Percentiles rank a stretch among this genome's conserved stretches.
Conservation (phyloP, 2,888 invertebrate species). For the Hemistola chrysoprasaria region DNA sequence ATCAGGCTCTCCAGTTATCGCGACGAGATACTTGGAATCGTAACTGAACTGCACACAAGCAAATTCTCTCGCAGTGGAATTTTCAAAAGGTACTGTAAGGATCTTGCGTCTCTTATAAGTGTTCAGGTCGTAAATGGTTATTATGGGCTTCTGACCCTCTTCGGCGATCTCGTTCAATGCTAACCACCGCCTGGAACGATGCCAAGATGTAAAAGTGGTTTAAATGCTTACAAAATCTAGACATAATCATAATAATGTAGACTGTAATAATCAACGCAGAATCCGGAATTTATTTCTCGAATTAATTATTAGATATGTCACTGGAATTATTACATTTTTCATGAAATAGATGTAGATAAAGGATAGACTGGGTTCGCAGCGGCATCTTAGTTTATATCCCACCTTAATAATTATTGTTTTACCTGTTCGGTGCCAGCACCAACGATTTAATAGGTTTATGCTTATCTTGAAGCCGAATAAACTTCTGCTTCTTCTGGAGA, state of each 20-base stretch:
- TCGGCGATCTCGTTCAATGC: slow-evolving; percentile 84
- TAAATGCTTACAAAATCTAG: not conserved
- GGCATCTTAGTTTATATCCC: too few relatives aligned
- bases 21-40: slow-evolving; percentile 90
- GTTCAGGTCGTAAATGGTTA: slow-evolving; percentile 87
- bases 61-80: slow-evolving; percentile 84
- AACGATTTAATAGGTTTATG: slow-evolving; percentile 84
- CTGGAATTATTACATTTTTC: too few relatives aligned
- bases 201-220: slow-evolving; percentile 3
- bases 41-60: slow-evolving; percentile 89
- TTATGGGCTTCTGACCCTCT: slow-evolving; percentile 84
- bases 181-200: slow-evolving; percentile 81
- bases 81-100: slow-evolving; percentile 84
- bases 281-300: too few relatives aligned
- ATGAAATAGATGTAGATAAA: too few relatives aligned
- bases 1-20: slow-evolving; percentile 92
- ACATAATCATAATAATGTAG: not conserved
- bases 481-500: slow-evolving; percentile 86
- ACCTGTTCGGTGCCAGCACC: slow-evolving; percentile 86
- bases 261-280: not conserved
- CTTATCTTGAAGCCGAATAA: slow-evolving; percentile 86
- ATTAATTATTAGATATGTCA: too few relatives aligned
- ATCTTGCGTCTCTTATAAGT: slow-evolving; percentile 86
- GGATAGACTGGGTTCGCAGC: too few relatives aligned
- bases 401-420: slow-evolving; percentile 30